Evolutionary conservation across 2,888 invertebrate genomes (phyloP).

Genomic region (Euzetes globulus): DNA sequence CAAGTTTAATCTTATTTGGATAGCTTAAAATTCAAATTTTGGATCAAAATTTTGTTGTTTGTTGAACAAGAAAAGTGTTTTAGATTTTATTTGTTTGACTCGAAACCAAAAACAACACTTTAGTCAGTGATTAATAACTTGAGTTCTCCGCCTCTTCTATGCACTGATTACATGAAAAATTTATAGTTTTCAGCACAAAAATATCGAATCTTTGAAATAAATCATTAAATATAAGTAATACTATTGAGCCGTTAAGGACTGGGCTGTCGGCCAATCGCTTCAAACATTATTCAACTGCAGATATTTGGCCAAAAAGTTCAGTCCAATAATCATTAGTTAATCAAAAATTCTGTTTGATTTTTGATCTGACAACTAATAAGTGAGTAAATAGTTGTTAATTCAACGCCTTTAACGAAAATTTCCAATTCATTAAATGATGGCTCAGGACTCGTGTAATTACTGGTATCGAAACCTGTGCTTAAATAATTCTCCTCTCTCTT

Average conservation of each 20-base stretch:
- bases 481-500: too few species aligned
- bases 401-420: background rate
- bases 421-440: background rate
- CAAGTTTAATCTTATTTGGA: too few species aligned
- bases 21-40: too few species aligned
- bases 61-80: background rate
- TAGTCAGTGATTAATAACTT: background rate
- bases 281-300: background rate
- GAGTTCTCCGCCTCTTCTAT: background rate
- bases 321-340: conserved; percentile 7
- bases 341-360: background rate
- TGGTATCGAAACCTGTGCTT: too few species aligned
- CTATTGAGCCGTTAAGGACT: background rate
- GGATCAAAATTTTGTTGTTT: too few species aligned
- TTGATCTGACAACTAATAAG: conserved; percentile 2
- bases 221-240: conserved; percentile 4
- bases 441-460: background rate
- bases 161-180: conserved; percentile 7
- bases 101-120: background rate
- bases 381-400: conserved; percentile 8
- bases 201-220: background rate
- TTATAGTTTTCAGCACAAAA: background rate
- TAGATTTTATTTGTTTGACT: background rate
- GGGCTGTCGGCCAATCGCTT: background rate
- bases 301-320: background rate